Conservation (phyloP, 2,888 invertebrate species). For the Drosophila pegasa region DNA sequence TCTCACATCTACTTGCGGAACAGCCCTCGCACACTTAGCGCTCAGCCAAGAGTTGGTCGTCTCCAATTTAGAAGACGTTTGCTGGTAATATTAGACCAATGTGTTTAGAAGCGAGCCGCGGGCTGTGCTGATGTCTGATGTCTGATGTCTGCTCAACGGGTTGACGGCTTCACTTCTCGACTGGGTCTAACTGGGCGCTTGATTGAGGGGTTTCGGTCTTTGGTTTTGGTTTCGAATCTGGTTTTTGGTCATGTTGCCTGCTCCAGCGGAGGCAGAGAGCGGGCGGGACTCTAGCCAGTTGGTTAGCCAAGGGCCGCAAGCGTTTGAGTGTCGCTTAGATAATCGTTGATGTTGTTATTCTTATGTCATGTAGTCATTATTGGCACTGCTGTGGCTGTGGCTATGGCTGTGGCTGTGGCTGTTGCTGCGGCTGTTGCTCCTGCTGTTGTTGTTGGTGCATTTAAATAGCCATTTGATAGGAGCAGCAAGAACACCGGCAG, state of each 20-base stretch:
- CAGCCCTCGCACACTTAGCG: slow-evolving; percentile 32
- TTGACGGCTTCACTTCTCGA: slow-evolving; percentile 48
- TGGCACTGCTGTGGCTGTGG: slow-evolving; percentile 37
- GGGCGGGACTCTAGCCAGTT: not conserved
- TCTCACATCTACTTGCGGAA: slow-evolving; percentile 18
- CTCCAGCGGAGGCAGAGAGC: slow-evolving; percentile 1
- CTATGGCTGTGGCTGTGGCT: slow-evolving; percentile 31
- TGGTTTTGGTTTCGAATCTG: slow-evolving; percentile 7
- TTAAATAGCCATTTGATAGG: slow-evolving; percentile 70
- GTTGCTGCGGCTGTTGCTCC: slow-evolving; percentile 32
- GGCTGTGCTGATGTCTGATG: slow-evolving; percentile 37
- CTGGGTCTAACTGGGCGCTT: slow-evolving; percentile 40
- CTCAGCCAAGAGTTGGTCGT: slow-evolving; percentile 12
- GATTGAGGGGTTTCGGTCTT: slow-evolving; percentile 48
- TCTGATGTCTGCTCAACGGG: slow-evolving; percentile 38
- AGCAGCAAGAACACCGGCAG: slow-evolving; percentile 22
- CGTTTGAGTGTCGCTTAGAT: slow-evolving; percentile 48
- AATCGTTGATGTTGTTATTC: slow-evolving; percentile 49
- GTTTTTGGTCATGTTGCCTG: not conserved
- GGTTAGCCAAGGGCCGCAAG: slow-evolving; percentile 42
- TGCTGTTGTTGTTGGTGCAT: slow-evolving; percentile 46
- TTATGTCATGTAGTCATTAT: slow-evolving; percentile 67
- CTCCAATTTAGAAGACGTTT: slow-evolving; percentile 51
- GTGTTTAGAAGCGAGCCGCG: slow-evolving; percentile 37
- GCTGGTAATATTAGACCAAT: slow-evolving; percentile 58